These are phyloP conservation scores for Sturnus vulgaris DNA, from an alignment of 2,113 vertebrate species.

Conservation along the genomic window DNA sequence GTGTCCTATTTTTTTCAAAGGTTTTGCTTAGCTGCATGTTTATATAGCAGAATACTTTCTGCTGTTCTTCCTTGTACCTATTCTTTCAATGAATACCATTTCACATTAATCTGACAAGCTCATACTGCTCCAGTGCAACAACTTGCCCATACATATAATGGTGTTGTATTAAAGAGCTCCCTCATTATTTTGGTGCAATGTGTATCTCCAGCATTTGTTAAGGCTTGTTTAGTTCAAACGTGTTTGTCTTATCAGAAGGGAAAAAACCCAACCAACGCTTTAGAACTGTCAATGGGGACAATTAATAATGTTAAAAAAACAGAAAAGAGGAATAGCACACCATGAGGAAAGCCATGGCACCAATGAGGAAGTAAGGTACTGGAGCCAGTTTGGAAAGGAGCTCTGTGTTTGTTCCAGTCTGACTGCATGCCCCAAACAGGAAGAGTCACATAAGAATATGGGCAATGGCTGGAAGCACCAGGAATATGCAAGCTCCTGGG, in stretches of 20 bases:
- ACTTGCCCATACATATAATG: constrained; percentile 64
- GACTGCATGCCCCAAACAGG: background rate
- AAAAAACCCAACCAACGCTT: constrained; percentile 28
- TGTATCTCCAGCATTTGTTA: constrained; percentile 63
- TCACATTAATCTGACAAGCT: constrained; percentile 42
- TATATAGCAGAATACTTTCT: constrained; percentile 23
- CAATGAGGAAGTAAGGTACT: background rate
- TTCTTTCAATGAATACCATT: background rate
- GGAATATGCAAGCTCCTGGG: background rate
- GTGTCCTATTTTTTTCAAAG: background rate
- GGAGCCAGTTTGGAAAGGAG: background rate
- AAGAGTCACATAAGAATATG: rapidly evolving
- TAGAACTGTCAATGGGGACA: constrained; percentile 42
- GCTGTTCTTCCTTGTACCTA: constrained; percentile 22
- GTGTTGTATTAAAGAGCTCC: constrained; percentile 37
- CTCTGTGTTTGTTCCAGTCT: background rate
- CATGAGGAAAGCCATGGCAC: background rate
- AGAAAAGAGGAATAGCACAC: background rate
- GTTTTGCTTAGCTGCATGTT: background rate
- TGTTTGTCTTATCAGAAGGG: constrained; percentile 24
- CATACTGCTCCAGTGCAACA: constrained; percentile 26
- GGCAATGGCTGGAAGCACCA: background rate
- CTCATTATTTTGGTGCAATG: background rate
- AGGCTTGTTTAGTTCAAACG: constrained; percentile 57
- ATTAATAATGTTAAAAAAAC: constrained; percentile 9